Percentiles rank a stretch among this genome's conserved stretches.
Evolutionary conservation across 2,888 invertebrate genomes (phyloP).

Genomic region (Smittia aterrima): DNA sequence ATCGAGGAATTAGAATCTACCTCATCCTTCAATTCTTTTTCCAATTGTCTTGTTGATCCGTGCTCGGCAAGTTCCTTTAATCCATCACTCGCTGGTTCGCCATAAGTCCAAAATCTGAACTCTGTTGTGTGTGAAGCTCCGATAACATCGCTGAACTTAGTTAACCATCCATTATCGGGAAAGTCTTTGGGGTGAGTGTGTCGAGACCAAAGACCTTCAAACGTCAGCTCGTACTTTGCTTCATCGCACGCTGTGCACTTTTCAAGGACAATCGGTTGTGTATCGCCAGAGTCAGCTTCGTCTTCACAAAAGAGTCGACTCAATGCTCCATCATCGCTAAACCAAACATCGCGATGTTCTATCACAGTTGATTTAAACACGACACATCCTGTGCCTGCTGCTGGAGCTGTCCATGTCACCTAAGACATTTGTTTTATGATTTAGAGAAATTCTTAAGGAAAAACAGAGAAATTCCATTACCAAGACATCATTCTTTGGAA

Average conservation of each 20-base stretch:
- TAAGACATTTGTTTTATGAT: neutral
- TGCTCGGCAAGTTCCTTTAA: constrained; percentile 91
- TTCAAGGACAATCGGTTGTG: constrained; percentile 66
- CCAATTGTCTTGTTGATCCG: constrained; percentile 87
- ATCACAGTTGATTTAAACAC: constrained; percentile 75
- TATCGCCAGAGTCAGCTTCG: constrained; percentile 61
- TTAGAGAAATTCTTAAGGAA: neutral
- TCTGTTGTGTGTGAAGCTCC: constrained; percentile 87
- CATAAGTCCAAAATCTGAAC: constrained; percentile 82
- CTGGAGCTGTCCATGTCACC: constrained; percentile 75
- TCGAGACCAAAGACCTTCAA: constrained; percentile 93
- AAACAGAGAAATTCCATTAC: too few relatives aligned
- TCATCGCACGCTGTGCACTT: constrained; percentile 95
- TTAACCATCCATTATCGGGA: constrained; percentile 81
- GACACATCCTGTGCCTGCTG: constrained; percentile 75
- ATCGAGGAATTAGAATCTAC: too few relatives aligned
- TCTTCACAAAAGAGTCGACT: constrained; percentile 72
- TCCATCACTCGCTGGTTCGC: constrained; percentile 81
- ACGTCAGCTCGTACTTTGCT: constrained; percentile 94
- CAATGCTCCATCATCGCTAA: constrained; percentile 73
- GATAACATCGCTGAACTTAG: constrained; percentile 95
- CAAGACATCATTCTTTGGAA: constrained; percentile 75
- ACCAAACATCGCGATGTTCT: constrained; percentile 74
- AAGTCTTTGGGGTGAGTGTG: constrained; percentile 96
- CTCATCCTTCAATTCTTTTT: constrained; percentile 89